phyloP scores from a whole-genome alignment of 2,113 vertebrate species.

The Bothrops jararaca region DNA sequence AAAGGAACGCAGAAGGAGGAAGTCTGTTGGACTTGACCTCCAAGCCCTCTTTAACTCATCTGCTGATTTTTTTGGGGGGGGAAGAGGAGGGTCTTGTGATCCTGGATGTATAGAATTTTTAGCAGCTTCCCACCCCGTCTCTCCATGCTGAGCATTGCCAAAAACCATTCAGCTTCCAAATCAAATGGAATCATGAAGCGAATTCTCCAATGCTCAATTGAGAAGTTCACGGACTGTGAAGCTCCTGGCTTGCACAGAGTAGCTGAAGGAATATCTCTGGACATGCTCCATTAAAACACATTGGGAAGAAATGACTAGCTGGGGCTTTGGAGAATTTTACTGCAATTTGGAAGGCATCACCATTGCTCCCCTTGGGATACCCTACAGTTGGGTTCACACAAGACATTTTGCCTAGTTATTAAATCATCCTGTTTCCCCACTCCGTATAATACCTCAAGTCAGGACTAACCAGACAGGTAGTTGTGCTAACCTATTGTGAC shows the following conservation, averaged over 20 bases:
- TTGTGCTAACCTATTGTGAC: neutral
- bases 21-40: neutral
- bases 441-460: neutral
- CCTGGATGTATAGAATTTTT: neutral
- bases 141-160: neutral
- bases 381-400: neutral
- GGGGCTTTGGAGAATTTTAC: neutral
- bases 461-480: neutral
- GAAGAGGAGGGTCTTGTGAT: neutral
- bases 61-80: accelerated
- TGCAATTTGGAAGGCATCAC: neutral
- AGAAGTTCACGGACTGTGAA: neutral
- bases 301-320: neutral
- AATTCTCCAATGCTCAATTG: neutral
- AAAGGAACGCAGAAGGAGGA: neutral
- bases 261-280: neutral
- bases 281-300: neutral
- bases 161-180: neutral
- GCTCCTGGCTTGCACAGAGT: neutral
- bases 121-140: neutral
- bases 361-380: neutral
- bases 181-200: neutral
- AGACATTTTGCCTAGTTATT: neutral
- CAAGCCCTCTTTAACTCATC: neutral
- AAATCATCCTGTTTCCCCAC: neutral